Percentiles rank a stretch among this genome's conserved stretches.
Conservation (phyloP, 2,888 invertebrate genomes). For the Athalia circularis region DNA sequence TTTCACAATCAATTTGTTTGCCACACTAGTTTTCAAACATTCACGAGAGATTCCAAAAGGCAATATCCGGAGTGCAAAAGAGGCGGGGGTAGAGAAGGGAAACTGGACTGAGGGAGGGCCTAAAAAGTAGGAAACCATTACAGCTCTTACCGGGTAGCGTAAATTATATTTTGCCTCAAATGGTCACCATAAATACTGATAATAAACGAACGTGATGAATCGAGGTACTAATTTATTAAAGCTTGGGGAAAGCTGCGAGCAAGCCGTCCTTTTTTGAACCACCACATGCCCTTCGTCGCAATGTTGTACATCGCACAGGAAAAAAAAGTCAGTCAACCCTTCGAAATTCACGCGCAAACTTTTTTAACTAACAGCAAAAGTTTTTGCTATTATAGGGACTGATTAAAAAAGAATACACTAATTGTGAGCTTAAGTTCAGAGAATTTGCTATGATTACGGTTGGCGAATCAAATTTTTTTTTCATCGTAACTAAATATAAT, state of each 20-base stretch:
- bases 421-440: too few relatives aligned
- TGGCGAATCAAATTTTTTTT: too few relatives aligned
- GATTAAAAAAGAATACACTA: too few relatives aligned
- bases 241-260: conserved; percentile 16
- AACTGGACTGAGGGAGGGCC: neutral
- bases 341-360: neutral
- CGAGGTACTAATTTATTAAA: conserved; percentile 39
- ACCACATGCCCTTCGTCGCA: neutral
- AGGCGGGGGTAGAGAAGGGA: neutral
- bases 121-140: conserved; percentile 44
- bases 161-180: conserved; percentile 41
- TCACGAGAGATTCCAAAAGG: conserved; percentile 15
- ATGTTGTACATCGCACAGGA: conserved; percentile 12
- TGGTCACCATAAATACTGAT: conserved; percentile 44
- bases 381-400: too few relatives aligned
- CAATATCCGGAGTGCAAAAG: conserved; percentile 36
- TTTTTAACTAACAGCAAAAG: neutral
- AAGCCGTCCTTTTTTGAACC: conserved; percentile 14
- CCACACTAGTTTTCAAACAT: conserved; percentile 8
- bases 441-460: too few relatives aligned
- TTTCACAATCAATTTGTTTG: conserved; percentile 9
- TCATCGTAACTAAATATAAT: too few relatives aligned
- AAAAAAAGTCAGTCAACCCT: neutral
- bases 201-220: conserved; percentile 44
- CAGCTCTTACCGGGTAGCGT: conserved; percentile 33